These are phyloP conservation scores for Notoglanidium macrostoma DNA, from an alignment of 2,797 vertebrate genomes.

Conservation along the genomic window DNA sequence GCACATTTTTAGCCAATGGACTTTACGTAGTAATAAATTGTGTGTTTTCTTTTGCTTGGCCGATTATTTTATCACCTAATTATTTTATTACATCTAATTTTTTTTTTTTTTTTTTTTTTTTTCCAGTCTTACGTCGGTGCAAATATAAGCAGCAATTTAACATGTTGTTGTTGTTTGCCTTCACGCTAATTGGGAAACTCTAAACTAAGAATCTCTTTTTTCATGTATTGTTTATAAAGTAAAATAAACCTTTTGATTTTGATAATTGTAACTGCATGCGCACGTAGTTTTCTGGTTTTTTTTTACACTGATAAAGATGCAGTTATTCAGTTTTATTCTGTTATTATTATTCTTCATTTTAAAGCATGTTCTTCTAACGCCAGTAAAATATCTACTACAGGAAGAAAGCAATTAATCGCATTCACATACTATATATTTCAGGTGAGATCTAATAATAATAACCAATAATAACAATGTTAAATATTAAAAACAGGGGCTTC, in stretches of 20 bases:
- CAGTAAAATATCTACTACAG: background rate
- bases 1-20: background rate
- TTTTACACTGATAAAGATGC: too few relatives aligned
- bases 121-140: background rate
- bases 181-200: background rate
- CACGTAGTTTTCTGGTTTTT: too few relatives aligned
- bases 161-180: background rate
- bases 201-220: background rate
- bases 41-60: too few relatives aligned
- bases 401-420: background rate
- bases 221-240: background rate
- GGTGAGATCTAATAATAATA: background rate
- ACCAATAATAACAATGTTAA: background rate
- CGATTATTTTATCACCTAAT: too few relatives aligned
- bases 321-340: background rate
- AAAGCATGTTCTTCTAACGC: background rate
- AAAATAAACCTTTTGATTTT: too few relatives aligned
- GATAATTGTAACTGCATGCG: too few relatives aligned
- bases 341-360: background rate
- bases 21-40: background rate
- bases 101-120: too few relatives aligned
- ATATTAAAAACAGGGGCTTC: background rate
- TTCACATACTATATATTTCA: background rate
- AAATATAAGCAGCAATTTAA: background rate
- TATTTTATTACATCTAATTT: too few relatives aligned